phyloP scores from a whole-genome alignment of 2,113 vertebrate species.

The Apodemus sylvaticus region DNA sequence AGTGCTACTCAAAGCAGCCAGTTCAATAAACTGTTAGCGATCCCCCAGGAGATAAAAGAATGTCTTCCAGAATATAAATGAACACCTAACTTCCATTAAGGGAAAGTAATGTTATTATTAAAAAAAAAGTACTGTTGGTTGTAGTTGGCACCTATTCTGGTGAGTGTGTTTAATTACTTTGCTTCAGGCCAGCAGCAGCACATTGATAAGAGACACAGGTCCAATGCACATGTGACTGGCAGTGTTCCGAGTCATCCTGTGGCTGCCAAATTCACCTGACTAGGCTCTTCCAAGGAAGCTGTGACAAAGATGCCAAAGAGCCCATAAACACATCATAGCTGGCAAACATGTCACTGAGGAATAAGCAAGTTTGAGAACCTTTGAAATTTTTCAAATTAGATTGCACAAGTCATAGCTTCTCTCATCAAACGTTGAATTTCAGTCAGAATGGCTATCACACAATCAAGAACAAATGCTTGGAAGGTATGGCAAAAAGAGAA shows the following conservation, averaged over 20 bases:
- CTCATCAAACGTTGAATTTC: constrained; percentile 15
- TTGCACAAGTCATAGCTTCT: not conserved
- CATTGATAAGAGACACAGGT: not conserved
- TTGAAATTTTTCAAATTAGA: not conserved
- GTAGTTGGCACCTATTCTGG: not conserved
- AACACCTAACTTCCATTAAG: not conserved
- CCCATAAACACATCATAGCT: not conserved
- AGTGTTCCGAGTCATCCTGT: accelerated
- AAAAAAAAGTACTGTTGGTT: not conserved
- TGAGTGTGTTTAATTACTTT: not conserved
- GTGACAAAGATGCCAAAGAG: not conserved
- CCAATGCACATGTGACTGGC: not conserved
- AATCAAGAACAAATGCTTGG: not conserved
- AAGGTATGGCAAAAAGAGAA: not conserved
- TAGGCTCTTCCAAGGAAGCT: not conserved
- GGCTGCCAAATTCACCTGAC: not conserved
- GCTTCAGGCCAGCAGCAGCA: not conserved
- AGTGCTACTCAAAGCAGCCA: not conserved
- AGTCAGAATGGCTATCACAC: not conserved
- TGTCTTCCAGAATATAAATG: not conserved
- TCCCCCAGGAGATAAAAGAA: not conserved
- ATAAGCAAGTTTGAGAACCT: not conserved
- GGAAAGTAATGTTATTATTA: not conserved
- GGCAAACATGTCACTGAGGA: not conserved
- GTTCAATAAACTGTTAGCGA: not conserved